These are phyloP conservation scores for Phataginus tetradactyla DNA, from an alignment of 2,797 vertebrate genomes.

Conservation along the genomic window DNA sequence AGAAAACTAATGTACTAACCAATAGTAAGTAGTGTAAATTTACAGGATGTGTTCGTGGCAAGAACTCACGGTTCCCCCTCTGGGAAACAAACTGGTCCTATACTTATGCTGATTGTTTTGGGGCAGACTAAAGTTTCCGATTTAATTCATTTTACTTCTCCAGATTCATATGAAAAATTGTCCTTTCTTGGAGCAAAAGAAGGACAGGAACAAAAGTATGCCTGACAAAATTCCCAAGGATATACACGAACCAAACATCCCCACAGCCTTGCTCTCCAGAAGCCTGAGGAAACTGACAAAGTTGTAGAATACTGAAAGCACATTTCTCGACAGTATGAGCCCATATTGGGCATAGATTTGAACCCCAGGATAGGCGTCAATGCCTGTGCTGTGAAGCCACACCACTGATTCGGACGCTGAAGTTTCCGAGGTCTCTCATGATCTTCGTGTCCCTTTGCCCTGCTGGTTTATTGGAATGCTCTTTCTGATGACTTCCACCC, in stretches of 20 bases:
- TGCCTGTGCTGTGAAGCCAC: neutral
- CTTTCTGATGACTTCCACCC: accelerated
- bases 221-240: neutral
- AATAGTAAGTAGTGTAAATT: neutral
- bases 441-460: neutral
- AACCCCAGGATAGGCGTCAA: neutral
- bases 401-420: neutral
- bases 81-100: neutral
- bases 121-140: neutral
- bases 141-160: neutral
- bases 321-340: neutral
- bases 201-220: neutral
- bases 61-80: neutral
- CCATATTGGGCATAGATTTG: neutral
- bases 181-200: neutral
- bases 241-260: neutral
- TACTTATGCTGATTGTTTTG: neutral
- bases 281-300: neutral
- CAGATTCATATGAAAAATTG: neutral
- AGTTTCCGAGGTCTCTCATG: neutral
- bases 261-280: neutral
- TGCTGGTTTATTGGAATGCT: neutral
- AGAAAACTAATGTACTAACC: neutral
- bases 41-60: neutral
- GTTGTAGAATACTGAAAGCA: neutral